phyloP scores from a whole-genome alignment of 2,888 invertebrate genomes.

The Argyra leucocephala region DNA sequence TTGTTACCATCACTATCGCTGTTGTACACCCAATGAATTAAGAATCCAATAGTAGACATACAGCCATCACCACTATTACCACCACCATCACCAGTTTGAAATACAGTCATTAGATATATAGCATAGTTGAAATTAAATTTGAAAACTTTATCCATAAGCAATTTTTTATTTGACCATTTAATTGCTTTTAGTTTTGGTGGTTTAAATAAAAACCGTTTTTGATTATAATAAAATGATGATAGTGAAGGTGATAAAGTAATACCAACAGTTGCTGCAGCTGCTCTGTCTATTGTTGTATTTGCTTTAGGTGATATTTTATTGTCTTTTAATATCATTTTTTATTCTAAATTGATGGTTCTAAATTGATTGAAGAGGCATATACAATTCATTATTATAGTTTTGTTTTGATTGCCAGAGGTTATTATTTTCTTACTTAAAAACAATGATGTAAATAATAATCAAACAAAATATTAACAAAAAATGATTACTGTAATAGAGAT shows the following conservation, averaged over 20 bases:
- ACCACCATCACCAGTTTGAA: neutral
- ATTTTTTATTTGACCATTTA: conserved; percentile 25
- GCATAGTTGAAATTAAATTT: neutral
- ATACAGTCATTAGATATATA: neutral
- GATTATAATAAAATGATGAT: conserved; percentile 18
- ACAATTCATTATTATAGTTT: too few relatives aligned
- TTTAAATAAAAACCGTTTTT: conserved; percentile 21
- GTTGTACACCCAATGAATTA: too few relatives aligned
- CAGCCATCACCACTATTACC: too few relatives aligned
- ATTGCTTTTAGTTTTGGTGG: conserved; percentile 25
- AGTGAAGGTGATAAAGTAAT: conserved; percentile 11
- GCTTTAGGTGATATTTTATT: too few relatives aligned
- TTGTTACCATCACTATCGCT: neutral
- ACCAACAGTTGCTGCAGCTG: neutral
- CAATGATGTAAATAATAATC: too few relatives aligned
- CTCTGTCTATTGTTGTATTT: neutral
- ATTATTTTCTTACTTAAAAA: too few relatives aligned
- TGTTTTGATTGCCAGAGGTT: too few relatives aligned
- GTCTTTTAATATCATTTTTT: too few relatives aligned
- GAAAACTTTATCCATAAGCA: conserved; percentile 17
- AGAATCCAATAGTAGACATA: too few relatives aligned
- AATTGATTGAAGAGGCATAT: neutral
- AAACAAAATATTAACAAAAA: too few relatives aligned
- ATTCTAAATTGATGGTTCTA: neutral
- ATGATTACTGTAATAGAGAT: too few relatives aligned